These are phyloP conservation scores for Polia nebulosa DNA, from an alignment of 2,888 invertebrate genomes.

Conservation along the genomic window DNA sequence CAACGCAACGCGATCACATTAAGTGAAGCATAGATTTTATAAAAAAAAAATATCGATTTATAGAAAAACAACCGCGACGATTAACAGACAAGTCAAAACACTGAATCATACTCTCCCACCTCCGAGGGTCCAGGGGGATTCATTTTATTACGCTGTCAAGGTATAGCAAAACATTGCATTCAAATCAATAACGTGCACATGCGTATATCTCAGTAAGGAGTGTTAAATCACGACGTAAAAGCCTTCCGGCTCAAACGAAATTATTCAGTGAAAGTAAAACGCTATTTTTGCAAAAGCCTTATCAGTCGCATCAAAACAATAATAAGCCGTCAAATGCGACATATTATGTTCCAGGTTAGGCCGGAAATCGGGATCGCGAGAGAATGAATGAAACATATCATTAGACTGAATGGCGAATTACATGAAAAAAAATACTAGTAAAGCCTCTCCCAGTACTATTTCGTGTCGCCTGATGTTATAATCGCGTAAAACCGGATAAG, in stretches of 20 bases:
- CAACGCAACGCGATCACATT: neutral
- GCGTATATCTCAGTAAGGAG: slow-evolving; percentile 15
- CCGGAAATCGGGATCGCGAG: neutral
- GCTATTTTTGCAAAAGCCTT: neutral
- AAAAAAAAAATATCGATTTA: neutral
- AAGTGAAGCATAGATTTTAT: neutral
- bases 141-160: neutral
- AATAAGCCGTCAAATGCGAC: neutral
- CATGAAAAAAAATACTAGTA: neutral
- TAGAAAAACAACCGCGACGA: neutral
- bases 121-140: neutral
- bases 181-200: slow-evolving; percentile 25
- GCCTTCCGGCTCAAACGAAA: neutral
- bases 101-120: neutral
- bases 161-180: neutral
- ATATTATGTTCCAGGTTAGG: neutral
- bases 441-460: neutral
- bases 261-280: neutral
- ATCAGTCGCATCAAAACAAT: neutral
- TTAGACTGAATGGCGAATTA: neutral
- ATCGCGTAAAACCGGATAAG: neutral
- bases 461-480: neutral
- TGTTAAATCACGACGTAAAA: neutral
- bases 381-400: neutral
- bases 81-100: neutral